These are phyloP conservation scores for Heliconius sara DNA, from an alignment of 2,888 invertebrate genomes.

Conservation along the genomic window DNA sequence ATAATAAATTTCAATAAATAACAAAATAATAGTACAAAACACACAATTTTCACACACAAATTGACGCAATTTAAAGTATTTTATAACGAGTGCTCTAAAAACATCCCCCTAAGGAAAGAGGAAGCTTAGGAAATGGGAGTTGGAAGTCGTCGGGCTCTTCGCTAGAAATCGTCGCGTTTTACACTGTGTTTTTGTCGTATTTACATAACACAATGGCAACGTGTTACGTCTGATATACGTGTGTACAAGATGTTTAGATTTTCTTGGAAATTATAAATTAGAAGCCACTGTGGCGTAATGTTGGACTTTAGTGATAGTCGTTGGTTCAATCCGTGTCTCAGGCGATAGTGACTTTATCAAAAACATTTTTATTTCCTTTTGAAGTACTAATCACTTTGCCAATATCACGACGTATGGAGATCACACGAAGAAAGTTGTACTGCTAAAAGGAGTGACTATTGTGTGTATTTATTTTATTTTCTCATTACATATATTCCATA, in stretches of 20 bases:
- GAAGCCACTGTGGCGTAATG: no score
- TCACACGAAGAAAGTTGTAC: no score
- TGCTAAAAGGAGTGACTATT: no score
- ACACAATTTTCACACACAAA: background rate
- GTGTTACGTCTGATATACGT: background rate
- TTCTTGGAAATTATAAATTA: background rate
- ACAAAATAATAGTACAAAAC: background rate
- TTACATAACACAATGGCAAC: conserved; percentile 20
- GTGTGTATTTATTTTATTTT: no score
- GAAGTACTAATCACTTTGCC: no score
- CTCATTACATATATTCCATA: no score
- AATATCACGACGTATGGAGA: no score
- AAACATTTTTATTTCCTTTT: no score
- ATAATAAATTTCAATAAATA: background rate
- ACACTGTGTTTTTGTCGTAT: conserved; percentile 33
- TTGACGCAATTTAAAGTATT: conserved; percentile 23
- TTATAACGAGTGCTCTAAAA: conserved; percentile 31
- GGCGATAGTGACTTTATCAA: no score
- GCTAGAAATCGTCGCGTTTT: conserved; percentile 39
- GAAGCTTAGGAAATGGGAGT: conserved; percentile 45
- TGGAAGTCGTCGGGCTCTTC: conserved; percentile 41
- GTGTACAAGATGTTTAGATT: background rate
- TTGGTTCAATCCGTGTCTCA: no score
- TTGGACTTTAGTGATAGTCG: no score
- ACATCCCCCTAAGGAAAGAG: conserved; percentile 43